These are phyloP conservation scores for Dendrolimus punctatus DNA, from an alignment of 1,140 invertebrate species.

Conservation along the genomic window DNA sequence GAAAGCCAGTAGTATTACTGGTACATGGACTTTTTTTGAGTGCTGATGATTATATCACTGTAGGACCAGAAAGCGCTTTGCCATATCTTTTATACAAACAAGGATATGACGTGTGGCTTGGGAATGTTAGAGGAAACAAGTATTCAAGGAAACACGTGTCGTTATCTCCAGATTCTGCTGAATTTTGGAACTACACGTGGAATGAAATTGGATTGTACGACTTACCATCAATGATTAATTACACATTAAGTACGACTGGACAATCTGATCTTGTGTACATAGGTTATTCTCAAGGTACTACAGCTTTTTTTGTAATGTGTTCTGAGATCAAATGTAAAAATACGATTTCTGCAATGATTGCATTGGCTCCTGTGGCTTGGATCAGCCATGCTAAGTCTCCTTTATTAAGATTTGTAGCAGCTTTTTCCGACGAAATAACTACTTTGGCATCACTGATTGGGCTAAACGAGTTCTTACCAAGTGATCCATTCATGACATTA, in stretches of 20 bases:
- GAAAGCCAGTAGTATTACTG: slow-evolving; percentile 71
- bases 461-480: slow-evolving; percentile 10
- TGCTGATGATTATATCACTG: slow-evolving; percentile 76
- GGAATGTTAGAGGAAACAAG: slow-evolving; percentile 76
- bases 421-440: not conserved
- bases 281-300: slow-evolving; percentile 78
- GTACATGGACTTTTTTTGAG: slow-evolving; percentile 76
- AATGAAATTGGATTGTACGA: slow-evolving; percentile 73
- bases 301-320: slow-evolving; percentile 73
- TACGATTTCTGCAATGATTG: slow-evolving; percentile 48
- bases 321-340: slow-evolving; percentile 75
- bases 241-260: slow-evolving; percentile 48
- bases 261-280: slow-evolving; percentile 70
- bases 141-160: slow-evolving; percentile 72
- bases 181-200: slow-evolving; percentile 73
- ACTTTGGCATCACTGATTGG: not conserved
- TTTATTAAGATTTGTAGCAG: slow-evolving; percentile 31
- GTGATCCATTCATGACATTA: slow-evolving; percentile 24
- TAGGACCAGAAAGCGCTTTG: slow-evolving; percentile 73
- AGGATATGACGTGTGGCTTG: slow-evolving; percentile 80
- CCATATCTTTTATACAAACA: slow-evolving; percentile 73
- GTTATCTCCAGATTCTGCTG: slow-evolving; percentile 57
- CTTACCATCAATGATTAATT: slow-evolving; percentile 68
- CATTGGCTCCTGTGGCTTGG: slow-evolving; percentile 73
- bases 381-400: slow-evolving; percentile 69